A percentile compares a stretch with the other conserved stretches of the same genome.
phyloP scores from a whole-genome alignment of 2,888 invertebrate genomes.

The Leucozona laternaria region DNA sequence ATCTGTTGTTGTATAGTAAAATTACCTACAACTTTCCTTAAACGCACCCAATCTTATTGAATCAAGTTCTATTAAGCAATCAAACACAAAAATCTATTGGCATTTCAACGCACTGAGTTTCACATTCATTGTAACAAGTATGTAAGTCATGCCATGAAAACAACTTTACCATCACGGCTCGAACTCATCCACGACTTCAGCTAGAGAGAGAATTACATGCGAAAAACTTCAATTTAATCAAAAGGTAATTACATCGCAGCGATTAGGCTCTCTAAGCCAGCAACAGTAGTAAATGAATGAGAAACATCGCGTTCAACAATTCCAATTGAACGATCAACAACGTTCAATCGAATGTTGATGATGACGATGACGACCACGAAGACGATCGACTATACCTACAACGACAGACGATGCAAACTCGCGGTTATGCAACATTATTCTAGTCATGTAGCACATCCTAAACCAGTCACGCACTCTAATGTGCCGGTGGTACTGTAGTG shows the following conservation, averaged over 20 bases:
- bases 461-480: constrained; percentile 73
- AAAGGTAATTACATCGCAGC: constrained; percentile 73
- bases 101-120: constrained; percentile 61
- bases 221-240: constrained; percentile 74
- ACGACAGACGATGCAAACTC: constrained; percentile 64
- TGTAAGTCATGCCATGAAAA: constrained; percentile 55
- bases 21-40: not conserved
- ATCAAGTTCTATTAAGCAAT: constrained; percentile 65
- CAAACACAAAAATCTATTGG: constrained; percentile 33
- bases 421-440: constrained; percentile 75
- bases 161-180: constrained; percentile 9
- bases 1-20: too few species aligned
- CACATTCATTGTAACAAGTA: constrained; percentile 49
- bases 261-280: constrained; percentile 74
- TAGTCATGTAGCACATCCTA: constrained; percentile 75
- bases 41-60: constrained; percentile 12
- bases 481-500: constrained; percentile 21
- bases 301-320: constrained; percentile 76
- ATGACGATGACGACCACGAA: constrained; percentile 49
- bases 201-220: constrained; percentile 44
- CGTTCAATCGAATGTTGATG: constrained; percentile 64
- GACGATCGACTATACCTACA: constrained; percentile 2
- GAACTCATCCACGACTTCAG: constrained; percentile 40
- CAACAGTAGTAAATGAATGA: constrained; percentile 76
- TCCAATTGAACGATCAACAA: constrained; percentile 75